Evolutionary conservation across 1,140 invertebrate species (phyloP).

Genomic region (Lanistes nyassanus): DNA sequence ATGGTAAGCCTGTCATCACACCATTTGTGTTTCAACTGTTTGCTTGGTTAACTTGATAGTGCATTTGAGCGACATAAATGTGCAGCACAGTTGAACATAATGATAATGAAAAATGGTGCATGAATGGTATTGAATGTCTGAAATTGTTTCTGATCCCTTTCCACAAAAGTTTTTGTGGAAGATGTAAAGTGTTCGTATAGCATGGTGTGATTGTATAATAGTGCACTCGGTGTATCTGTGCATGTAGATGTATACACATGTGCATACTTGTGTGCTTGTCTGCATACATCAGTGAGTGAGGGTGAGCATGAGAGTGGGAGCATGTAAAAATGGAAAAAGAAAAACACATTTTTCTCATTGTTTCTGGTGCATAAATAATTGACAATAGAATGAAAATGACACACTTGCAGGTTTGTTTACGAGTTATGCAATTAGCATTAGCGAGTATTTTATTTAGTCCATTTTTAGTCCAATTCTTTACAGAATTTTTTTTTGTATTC

Average conservation of each 20-base stretch:
- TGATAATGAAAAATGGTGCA: background rate
- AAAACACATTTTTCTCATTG: too few relatives aligned
- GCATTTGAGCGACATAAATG: background rate
- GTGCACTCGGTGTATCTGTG: background rate
- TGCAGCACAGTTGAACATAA: background rate
- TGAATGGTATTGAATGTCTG: background rate
- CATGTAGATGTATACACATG: background rate
- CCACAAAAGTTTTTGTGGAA: background rate
- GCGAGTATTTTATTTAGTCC: too few relatives aligned
- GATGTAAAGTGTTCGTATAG: background rate
- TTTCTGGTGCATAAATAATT: background rate
- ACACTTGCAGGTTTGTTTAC: too few relatives aligned
- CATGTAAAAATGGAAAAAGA: conserved; percentile 4
- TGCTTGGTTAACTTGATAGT: background rate
- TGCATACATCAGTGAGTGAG: background rate
- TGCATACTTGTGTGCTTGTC: background rate
- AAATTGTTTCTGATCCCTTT: background rate
- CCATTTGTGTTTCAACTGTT: background rate
- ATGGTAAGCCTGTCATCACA: conserved; percentile 74
- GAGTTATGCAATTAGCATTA: too few relatives aligned
- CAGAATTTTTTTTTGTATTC: too few relatives aligned
- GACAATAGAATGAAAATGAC: too few relatives aligned
- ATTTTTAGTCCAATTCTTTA: too few relatives aligned
- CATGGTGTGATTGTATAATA: background rate
- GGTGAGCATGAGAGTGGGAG: background rate